phyloP scores from a whole-genome alignment of 2,797 vertebrate species.

The Lycodopsis pacificus region DNA sequence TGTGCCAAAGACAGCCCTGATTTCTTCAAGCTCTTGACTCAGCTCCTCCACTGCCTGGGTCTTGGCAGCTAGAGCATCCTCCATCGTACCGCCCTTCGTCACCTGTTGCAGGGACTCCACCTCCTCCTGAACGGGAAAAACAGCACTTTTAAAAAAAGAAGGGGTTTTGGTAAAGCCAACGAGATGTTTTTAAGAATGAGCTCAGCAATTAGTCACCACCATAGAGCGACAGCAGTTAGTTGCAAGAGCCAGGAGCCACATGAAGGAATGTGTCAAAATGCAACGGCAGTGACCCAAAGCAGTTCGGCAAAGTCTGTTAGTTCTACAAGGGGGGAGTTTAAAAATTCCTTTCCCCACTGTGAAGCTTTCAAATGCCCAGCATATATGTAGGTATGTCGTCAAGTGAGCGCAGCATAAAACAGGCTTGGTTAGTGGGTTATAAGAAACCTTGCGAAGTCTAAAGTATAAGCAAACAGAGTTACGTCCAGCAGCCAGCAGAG shows the following conservation, averaged over 20 bases:
- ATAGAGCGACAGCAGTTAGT: conserved; percentile 45
- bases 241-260: conserved; percentile 36
- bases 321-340: neutral
- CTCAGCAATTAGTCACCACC: conserved; percentile 11
- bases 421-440: conserved; percentile 74
- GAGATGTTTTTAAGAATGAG: conserved; percentile 7
- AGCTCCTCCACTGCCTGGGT: conserved; percentile 90
- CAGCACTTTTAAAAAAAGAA: neutral
- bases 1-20: conserved; percentile 88
- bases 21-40: conserved; percentile 90
- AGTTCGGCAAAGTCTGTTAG: neutral
- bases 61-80: conserved; percentile 88
- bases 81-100: conserved; percentile 79
- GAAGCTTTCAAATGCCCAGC: conserved; percentile 8
- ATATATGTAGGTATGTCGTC: neutral
- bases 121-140: conserved; percentile 89
- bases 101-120: conserved; percentile 84
- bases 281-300: neutral
- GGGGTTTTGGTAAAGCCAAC: neutral
- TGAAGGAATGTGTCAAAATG: conserved; percentile 11
- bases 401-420: conserved; percentile 31
- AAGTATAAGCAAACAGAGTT: conserved; percentile 39
- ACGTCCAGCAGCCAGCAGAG: conserved; percentile 57
- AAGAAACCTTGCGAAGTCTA: conserved; percentile 44
- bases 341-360: neutral